Evolutionary conservation across 1,140 invertebrate species (phyloP).

Genomic region (Aphelenchoides avenae): DNA sequence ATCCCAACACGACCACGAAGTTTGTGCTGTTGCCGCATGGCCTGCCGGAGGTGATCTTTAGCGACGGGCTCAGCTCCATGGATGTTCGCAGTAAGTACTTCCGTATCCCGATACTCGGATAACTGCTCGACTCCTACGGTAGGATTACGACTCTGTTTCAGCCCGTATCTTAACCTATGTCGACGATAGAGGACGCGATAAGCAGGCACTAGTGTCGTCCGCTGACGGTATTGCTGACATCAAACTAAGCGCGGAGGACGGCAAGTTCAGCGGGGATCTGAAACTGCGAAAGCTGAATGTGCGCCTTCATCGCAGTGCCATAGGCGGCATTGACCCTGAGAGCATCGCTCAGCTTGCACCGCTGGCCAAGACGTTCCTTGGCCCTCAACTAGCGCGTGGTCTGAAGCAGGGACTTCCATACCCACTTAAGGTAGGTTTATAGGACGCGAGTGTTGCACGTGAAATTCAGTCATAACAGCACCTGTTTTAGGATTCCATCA

Average conservation of each 20-base stretch:
- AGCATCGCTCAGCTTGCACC: conserved; percentile 53
- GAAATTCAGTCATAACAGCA: too few relatives aligned
- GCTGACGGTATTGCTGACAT: conserved; percentile 58
- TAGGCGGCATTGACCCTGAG: conserved; percentile 51
- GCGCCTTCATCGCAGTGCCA: conserved; percentile 51
- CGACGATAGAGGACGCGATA: conserved; percentile 28
- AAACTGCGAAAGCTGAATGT: conserved; percentile 54
- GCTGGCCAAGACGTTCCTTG: conserved; percentile 56
- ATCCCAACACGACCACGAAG: conserved; percentile 57
- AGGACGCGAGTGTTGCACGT: not conserved
- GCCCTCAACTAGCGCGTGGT: conserved; percentile 49
- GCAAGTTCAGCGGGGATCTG: conserved; percentile 48
- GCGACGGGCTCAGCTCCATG: conserved; percentile 50
- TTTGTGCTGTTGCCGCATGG: conserved; percentile 53
- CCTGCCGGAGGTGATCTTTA: conserved; percentile 50
- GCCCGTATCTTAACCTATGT: conserved; percentile 57
- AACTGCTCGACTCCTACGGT: not conserved
- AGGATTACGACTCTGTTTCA: conserved; percentile 23
- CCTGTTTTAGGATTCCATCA: conserved; percentile 56
- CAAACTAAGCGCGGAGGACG: conserved; percentile 45
- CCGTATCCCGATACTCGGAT: not conserved
- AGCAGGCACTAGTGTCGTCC: conserved; percentile 56
- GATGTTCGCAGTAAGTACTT: conserved; percentile 41
- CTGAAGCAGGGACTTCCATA: conserved; percentile 57
- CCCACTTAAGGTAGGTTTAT: conserved; percentile 41